Conservation (phyloP, 2,888 invertebrate genomes). For the Orgyia antiqua region DNA sequence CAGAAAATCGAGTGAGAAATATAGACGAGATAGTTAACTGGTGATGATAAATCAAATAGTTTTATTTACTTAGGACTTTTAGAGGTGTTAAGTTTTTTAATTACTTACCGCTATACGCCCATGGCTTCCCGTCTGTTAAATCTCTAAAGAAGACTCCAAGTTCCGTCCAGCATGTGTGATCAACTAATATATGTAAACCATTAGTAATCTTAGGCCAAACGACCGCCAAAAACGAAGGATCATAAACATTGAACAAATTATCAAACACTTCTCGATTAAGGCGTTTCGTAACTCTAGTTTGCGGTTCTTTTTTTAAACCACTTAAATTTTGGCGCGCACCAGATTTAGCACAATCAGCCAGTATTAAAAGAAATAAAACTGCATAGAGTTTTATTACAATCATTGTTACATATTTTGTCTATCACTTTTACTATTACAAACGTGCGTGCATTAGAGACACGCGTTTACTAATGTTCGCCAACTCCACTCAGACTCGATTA, state of each 20-base stretch:
- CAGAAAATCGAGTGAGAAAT: no score
- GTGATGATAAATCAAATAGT: no score
- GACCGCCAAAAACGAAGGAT: constrained; percentile 58
- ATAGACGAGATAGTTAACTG: no score
- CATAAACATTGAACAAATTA: constrained; percentile 61
- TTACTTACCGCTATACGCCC: constrained; percentile 73
- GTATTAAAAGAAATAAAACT: constrained; percentile 23
- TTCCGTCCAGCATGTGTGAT: constrained; percentile 61
- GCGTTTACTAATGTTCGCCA: constrained; percentile 19
- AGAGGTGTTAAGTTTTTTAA: no score
- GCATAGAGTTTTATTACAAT: constrained; percentile 24
- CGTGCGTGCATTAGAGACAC: constrained; percentile 21
- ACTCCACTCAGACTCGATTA: constrained; percentile 9
- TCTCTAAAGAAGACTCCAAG: constrained; percentile 60
- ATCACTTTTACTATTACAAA: constrained; percentile 13
- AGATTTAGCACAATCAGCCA: constrained; percentile 23
- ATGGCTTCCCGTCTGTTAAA: constrained; percentile 58
- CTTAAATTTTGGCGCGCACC: constrained; percentile 26
- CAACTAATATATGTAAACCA: constrained; percentile 56
- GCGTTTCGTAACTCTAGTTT: constrained; percentile 28
- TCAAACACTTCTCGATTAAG: constrained; percentile 49
- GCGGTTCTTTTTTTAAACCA: constrained; percentile 34
- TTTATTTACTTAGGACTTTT: no score
- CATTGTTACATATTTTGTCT: constrained; percentile 28
- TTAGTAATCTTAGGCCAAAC: constrained; percentile 68